phyloP scores from a whole-genome alignment of 2,797 vertebrate genomes.

The Lates japonicus region DNA sequence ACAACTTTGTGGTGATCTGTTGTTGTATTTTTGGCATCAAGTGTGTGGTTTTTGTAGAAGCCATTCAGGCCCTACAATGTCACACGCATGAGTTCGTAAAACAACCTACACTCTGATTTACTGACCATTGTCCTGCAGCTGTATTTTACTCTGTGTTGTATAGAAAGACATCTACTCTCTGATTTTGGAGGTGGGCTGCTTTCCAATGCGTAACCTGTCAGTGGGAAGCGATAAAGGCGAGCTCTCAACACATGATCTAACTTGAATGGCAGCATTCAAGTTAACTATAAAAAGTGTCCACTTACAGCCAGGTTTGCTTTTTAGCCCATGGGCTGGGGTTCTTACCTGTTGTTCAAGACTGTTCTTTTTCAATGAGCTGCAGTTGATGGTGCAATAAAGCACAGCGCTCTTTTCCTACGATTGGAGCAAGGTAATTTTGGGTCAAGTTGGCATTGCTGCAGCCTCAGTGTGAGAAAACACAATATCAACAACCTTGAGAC shows the following conservation, averaged over 20 bases:
- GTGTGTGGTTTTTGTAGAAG: background rate
- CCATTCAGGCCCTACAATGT: background rate
- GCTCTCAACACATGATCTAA: background rate
- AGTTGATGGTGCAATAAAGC: slow-evolving; percentile 13
- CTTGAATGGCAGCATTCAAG: background rate
- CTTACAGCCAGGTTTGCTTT: slow-evolving; percentile 17
- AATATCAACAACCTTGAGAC: slow-evolving; percentile 41
- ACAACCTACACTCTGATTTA: background rate
- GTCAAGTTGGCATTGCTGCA: slow-evolving; percentile 23
- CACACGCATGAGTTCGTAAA: background rate
- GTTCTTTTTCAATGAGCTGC: background rate
- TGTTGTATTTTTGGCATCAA: background rate
- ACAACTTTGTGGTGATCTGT: too few relatives aligned
- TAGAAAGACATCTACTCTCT: background rate
- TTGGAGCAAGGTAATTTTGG: slow-evolving; percentile 23
- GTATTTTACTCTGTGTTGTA: background rate
- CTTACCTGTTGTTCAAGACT: background rate
- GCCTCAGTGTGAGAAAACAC: slow-evolving; percentile 19
- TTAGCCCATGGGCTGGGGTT: background rate
- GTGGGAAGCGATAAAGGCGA: background rate
- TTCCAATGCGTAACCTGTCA: background rate
- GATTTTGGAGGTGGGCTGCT: background rate
- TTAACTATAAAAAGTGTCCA: background rate
- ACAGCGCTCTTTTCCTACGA: background rate
- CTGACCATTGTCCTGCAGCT: background rate